phyloP scores from a whole-genome alignment of 2,113 vertebrate genomes.

The Phainopepla nitens region DNA sequence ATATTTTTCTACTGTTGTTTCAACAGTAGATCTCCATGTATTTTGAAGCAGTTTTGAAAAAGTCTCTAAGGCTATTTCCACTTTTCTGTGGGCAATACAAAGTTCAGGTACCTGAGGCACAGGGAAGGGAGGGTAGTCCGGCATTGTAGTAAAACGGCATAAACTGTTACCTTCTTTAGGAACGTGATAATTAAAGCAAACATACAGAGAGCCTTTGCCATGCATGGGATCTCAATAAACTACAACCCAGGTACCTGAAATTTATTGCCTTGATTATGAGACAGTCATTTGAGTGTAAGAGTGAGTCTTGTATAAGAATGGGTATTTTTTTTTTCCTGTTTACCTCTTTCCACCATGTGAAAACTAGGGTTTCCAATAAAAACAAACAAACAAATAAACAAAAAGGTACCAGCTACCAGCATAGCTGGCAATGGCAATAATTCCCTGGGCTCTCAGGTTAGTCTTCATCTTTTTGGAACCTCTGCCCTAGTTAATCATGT shows the following conservation, averaged over 20 bases:
- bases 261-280: not conserved
- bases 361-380: not conserved
- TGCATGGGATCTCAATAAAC: not conserved
- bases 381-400: not conserved
- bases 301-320: not conserved
- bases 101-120: not conserved
- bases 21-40: not conserved
- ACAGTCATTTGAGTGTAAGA: not conserved
- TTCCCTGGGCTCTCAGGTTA: not conserved
- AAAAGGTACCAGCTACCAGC: not conserved
- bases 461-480: not conserved
- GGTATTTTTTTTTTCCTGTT: not conserved
- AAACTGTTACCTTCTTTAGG: not conserved
- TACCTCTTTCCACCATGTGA: not conserved
- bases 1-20: not conserved
- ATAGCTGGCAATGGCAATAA: not conserved
- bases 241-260: not conserved
- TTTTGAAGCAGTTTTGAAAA: not conserved
- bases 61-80: not conserved
- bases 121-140: not conserved
- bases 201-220: not conserved
- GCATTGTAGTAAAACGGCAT: not conserved
- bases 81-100: not conserved
- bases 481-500: not conserved
- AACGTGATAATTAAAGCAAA: not conserved